Percentiles rank a stretch among this genome's conserved stretches.
phyloP scores from a whole-genome alignment of 2,888 invertebrate genomes.

The Nipponacmea schrenckii region DNA sequence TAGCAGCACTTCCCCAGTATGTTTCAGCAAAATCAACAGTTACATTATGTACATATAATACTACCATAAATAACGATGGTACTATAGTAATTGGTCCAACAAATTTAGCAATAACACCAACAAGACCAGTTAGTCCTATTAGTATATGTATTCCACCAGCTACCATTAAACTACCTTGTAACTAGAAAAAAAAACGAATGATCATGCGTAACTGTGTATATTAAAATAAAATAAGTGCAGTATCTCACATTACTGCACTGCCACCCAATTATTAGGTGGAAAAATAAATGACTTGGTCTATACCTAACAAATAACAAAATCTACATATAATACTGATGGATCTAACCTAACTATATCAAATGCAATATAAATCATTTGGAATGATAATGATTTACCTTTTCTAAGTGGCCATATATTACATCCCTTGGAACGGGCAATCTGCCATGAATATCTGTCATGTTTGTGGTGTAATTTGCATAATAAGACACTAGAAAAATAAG shows the following conservation, averaged over 20 bases:
- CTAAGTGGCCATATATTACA: conserved; percentile 6
- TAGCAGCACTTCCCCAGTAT: conserved; percentile 64
- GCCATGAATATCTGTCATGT: background rate
- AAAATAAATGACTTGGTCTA: no score
- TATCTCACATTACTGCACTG: no score
- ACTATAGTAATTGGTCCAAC: conserved; percentile 40
- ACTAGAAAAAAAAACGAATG: no score
- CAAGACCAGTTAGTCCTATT: conserved; percentile 49
- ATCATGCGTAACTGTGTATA: no score
- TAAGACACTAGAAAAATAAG: conserved; percentile 19
- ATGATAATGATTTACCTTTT: conserved; percentile 1
- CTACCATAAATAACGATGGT: conserved; percentile 33
- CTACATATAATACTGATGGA: no score
- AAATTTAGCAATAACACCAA: conserved; percentile 36
- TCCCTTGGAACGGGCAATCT: background rate
- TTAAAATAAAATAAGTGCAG: no score
- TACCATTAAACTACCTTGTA: conserved; percentile 50
- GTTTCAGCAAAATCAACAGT: conserved; percentile 32
- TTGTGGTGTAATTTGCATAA: conserved; percentile 12
- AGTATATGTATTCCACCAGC: conserved; percentile 46
- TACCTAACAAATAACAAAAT: no score
- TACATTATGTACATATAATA: conserved; percentile 31
- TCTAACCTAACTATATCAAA: no score
- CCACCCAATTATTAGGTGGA: no score
- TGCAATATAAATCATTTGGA: no score